phyloP scores from a whole-genome alignment of 2,113 vertebrate species.

The Pituophis catenifer region DNA sequence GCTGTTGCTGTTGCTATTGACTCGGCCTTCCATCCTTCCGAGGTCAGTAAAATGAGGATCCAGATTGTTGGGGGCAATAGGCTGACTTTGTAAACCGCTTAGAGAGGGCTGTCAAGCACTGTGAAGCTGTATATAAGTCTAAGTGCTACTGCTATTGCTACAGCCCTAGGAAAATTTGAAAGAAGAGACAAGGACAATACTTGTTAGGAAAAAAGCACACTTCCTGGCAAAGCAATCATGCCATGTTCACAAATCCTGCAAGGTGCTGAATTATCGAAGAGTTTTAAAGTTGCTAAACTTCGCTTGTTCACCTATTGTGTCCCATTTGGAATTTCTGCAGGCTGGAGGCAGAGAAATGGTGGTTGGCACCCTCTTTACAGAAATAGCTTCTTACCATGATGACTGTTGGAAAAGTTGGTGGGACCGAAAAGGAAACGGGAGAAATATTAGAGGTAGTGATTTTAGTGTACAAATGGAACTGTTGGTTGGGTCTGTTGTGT shows the following conservation, averaged over 20 bases:
- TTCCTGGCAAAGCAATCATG: neutral
- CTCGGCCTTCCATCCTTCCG: too few species aligned
- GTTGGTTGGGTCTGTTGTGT: constrained; percentile 8
- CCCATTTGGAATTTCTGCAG: constrained; percentile 8
- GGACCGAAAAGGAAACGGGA: constrained; percentile 14
- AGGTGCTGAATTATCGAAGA: neutral
- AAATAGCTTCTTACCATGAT: constrained; percentile 25
- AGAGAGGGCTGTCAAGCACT: neutral
- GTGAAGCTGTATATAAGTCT: neutral
- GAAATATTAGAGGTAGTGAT: neutral
- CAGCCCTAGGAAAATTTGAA: neutral
- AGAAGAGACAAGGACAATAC: neutral
- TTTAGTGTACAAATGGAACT: constrained; percentile 19
- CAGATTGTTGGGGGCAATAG: too few species aligned
- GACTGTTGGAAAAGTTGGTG: constrained; percentile 15
- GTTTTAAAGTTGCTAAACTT: neutral
- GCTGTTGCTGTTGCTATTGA: too few species aligned
- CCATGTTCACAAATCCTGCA: neutral
- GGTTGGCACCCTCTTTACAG: neutral
- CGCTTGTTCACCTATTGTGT: neutral
- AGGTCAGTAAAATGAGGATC: too few species aligned
- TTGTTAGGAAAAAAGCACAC: neutral
- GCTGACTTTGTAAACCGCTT: too few species aligned
- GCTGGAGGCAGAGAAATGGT: neutral
- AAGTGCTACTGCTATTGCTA: too few species aligned